Base-by-base conservation (phyloP, 2,888 invertebrate species). In the Synergus japonicus region DNA sequence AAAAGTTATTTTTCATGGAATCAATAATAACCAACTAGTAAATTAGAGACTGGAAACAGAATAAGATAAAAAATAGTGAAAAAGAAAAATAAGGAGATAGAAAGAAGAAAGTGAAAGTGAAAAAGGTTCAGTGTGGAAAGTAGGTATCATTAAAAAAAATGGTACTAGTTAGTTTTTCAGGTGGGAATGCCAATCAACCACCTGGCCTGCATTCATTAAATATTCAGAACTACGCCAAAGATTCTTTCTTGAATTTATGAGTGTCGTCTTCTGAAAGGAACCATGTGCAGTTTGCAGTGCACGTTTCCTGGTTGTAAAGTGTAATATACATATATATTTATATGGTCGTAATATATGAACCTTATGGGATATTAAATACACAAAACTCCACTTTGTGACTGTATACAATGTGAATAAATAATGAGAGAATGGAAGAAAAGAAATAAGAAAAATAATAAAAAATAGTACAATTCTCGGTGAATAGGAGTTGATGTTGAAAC, bases 241-340 rank as follows among this genome's bases (percentile, higher is more conserved):
- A 73, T 81, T 46, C 82, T 76, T 79, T 58, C 76, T 79, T 80
- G 82, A 79, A 86, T 87, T 87, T 87, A 87, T 86, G 86, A 86
- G 84, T 82, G 86, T 81, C 81, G 80, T 78, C 46, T 84, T 81
- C 67, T 81, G 87, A 83, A 87, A 86, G 82, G 83, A 82, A 85
- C 82, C 81, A 44, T 69, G 80, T 79, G 76, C 54, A 54, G 22
- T 60, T 5, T 37, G 37, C 37, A 5, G 5, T 18, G 58, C 78
- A 65, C 84, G 83, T 81, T 87, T 87, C 87, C 86, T 85, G 87
- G 86, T 87, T 86, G 83, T 86, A 86, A 87, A 22, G 22, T 1
- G 22, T 22, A 22, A 22, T 22, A 22, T 22, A 22, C 1, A 22
- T 22, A 22, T 22, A 22, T 22, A 22, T 22, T 22, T 22, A 22